Evolutionary conservation across 92 coral and sea anemone genomes (phyloP), one percentile per base, ranked within the genome.

Genomic region (Phenganax stokvisi): DNA sequence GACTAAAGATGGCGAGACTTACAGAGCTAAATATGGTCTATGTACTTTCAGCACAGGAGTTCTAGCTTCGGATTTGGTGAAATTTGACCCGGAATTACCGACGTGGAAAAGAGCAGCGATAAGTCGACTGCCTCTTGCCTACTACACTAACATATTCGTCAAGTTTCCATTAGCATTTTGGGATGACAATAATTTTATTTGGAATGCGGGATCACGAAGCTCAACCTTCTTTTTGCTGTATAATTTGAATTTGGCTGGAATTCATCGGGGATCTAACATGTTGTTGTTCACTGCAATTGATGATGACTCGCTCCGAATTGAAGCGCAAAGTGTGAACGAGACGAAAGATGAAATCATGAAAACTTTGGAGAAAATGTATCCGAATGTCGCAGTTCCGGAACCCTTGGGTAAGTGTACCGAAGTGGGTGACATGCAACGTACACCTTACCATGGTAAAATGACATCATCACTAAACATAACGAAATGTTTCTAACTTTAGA

Each of bases 31-130:
- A 12, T 88, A 84, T 70, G 90, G 58, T 3, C 81, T 90, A 1
- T 87, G 88, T 72, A 90, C 97, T 6, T 92, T 92, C 70, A 92
- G 93, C 71, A 87, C 87, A 9, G 93, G 92, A 0, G 97, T 92
- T 0, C 86, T 92, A 6, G 88, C 87, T 10, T 89, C 89, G 54
- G 86, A 85, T 79, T 60, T 79, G 31, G 89, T 92, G 10, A 68
- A 63, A n/a, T 92, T 92, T 82, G 76, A 25, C 4, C 97, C 97
- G 13, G 89, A 90, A 44, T 84, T 92, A 57, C 93, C 97, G 4
- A 64, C 79, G 11, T 89, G 93, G 93, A 92, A 92, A 71, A 80
- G 61, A 67, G 90, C 84, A 62, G 87, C 93, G 31, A 87, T 89
- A 57, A 80, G 64, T 20, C 85, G 88, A 69, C 51, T 71, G 12